Percentiles rank a stretch among this genome's conserved stretches.
phyloP scores from a whole-genome alignment of 30 jellyfish, hydroid and myxozoan species.

The Turritopsis dohrnii region DNA sequence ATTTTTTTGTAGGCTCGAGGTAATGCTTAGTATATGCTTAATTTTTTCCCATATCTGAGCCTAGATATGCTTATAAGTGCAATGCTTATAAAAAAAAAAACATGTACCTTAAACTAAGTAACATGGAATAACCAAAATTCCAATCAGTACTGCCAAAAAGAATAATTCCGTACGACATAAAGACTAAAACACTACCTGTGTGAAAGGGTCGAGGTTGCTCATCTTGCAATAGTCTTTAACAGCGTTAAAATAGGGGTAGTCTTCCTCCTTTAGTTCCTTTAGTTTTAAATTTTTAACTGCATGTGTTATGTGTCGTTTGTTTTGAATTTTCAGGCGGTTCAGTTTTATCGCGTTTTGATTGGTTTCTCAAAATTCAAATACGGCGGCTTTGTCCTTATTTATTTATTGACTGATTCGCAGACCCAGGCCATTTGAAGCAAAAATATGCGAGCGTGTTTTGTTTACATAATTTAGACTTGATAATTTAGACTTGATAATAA shows the following conservation, averaged over 20 bases:
- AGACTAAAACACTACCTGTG: conserved; percentile 5
- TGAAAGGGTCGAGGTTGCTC: conserved; percentile 23
- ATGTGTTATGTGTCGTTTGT: conserved; percentile 8
- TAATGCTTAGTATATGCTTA: too few relatives aligned
- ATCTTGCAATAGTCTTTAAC: background rate
- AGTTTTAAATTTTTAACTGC: background rate
- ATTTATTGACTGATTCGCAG: background rate
- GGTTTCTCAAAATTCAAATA: background rate
- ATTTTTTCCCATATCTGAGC: too few relatives aligned
- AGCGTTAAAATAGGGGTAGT: background rate
- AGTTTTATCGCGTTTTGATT: background rate
- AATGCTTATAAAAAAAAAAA: too few relatives aligned
- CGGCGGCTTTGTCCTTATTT: background rate
- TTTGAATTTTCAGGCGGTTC: conserved; percentile 30
- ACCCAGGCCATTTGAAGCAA: background rate
- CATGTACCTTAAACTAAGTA: too few relatives aligned
- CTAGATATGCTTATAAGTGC: too few relatives aligned
- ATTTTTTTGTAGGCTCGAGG: too few relatives aligned
- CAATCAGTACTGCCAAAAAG: too few relatives aligned
- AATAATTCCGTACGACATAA: too few relatives aligned
- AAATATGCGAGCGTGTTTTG: too few relatives aligned
- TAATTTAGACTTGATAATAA: too few relatives aligned
- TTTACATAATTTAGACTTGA: too few relatives aligned
- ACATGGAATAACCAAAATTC: too few relatives aligned
- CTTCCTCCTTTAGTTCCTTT: background rate